Conservation (phyloP, 2,888 invertebrate genomes). For the Zygogramma bicolorata region DNA sequence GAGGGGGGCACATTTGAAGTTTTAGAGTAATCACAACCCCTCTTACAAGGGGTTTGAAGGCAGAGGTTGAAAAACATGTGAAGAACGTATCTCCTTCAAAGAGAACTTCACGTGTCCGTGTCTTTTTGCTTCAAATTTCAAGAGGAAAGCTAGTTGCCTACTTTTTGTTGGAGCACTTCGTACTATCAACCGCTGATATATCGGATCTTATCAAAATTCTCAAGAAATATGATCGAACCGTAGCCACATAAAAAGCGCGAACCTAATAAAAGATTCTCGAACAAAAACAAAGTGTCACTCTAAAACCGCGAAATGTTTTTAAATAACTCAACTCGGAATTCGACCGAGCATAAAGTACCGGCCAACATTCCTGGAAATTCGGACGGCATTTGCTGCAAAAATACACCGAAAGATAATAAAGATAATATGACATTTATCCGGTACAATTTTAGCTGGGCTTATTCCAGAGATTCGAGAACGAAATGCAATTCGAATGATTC, state of each 20-base stretch:
- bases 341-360: slow-evolving; percentile 13
- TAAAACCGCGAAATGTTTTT: slow-evolving; percentile 11
- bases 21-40: no score
- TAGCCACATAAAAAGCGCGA: not conserved
- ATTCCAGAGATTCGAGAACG: not conserved
- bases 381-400: slow-evolving; percentile 27
- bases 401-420: slow-evolving; percentile 20
- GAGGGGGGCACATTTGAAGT: no score
- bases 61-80: no score
- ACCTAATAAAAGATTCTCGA: not conserved
- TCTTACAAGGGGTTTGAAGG: no score
- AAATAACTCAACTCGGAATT: slow-evolving; percentile 11
- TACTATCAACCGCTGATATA: not conserved
- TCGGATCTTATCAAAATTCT: not conserved
- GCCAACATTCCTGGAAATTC: slow-evolving; percentile 27
- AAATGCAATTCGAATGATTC: not conserved
- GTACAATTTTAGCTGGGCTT: slow-evolving; percentile 1
- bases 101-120: no score
- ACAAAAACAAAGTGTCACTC: not conserved
- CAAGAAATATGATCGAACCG: not conserved
- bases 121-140: no score
- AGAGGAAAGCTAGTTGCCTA: no score
- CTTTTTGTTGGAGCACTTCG: no score
- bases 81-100: no score
- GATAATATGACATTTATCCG: slow-evolving; percentile 19